These are phyloP conservation scores for Caenorhabditis drosophilae DNA, from an alignment of 2,888 invertebrate species.

Conservation along the genomic window DNA sequence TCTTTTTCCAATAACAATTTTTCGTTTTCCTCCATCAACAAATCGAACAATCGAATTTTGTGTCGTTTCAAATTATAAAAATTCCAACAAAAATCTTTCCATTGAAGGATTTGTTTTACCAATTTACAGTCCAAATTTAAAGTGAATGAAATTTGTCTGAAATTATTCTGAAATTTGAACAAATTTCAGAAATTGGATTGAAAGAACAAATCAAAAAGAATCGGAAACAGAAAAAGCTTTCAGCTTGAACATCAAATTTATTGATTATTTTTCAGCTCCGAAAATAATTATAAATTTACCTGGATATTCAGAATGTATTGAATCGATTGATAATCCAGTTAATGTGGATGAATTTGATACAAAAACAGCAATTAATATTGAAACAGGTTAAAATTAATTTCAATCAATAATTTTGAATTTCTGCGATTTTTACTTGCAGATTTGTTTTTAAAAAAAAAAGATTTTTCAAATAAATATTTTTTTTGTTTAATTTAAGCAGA, in stretches of 20 bases:
- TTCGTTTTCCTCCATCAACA: conserved; percentile 26
- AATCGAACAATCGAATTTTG: conserved; percentile 31
- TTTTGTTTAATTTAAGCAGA: background rate
- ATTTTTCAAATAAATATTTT: no score
- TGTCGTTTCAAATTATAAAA: conserved; percentile 10
- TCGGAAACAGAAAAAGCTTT: conserved; percentile 19
- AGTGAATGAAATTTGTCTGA: conserved; percentile 4
- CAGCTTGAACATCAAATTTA: conserved; percentile 14
- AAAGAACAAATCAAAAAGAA: conserved; percentile 13
- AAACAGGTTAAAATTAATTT: no score
- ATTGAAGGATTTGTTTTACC: conserved; percentile 29
- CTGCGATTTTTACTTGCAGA: no score
- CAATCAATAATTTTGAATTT: no score
- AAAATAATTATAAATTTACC: conserved; percentile 30
- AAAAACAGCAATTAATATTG: conserved; percentile 27
- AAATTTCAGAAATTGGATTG: background rate
- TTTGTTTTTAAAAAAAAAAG: no score
- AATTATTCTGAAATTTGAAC: background rate
- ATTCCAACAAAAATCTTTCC: conserved; percentile 13
- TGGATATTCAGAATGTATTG: conserved; percentile 25
- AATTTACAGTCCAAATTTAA: conserved; percentile 18
- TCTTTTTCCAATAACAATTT: conserved; percentile 26
- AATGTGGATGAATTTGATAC: conserved; percentile 32
- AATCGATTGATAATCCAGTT: conserved; percentile 26
- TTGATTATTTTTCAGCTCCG: conserved; percentile 28